phyloP scores from a whole-genome alignment of 53 echinoderm and acorn worm genomes.

The Echinometra lucunter region DNA sequence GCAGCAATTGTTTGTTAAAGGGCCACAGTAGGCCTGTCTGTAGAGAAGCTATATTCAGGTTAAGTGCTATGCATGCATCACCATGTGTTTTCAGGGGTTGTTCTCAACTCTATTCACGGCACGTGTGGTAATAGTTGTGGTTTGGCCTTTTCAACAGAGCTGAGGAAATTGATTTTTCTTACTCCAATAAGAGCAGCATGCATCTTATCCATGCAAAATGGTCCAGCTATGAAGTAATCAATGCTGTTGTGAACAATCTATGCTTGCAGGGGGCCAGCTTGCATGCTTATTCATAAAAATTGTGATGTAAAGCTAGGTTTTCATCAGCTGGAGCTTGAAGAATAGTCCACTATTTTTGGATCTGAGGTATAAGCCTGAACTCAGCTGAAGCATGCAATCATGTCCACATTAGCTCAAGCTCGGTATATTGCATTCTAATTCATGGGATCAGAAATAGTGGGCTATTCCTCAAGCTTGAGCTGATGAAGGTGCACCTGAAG shows the following conservation, averaged over 20 bases:
- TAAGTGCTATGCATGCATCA: neutral
- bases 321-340: too few species aligned
- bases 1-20: constrained; percentile 14
- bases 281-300: neutral
- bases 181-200: constrained; percentile 7
- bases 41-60: neutral
- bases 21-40: neutral
- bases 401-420: too few species aligned
- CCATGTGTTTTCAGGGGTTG: constrained; percentile 21
- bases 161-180: constrained; percentile 21
- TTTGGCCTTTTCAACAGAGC: constrained; percentile 44
- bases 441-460: too few species aligned
- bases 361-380: too few species aligned
- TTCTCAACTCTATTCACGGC: constrained; percentile 20
- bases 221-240: constrained; percentile 1
- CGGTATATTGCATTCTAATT: too few species aligned
- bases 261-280: constrained; percentile 12
- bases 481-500: too few species aligned
- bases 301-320: too few species aligned
- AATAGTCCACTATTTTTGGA: too few species aligned
- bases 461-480: too few species aligned
- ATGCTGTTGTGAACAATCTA: neutral
- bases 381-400: too few species aligned
- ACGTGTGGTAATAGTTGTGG: constrained; percentile 41
- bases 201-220: constrained; percentile 12